Evolutionary conservation across 2,113 vertebrate genomes (phyloP), one percentile per base, ranked within the genome.

Genomic region (Microtus ochrogaster): DNA sequence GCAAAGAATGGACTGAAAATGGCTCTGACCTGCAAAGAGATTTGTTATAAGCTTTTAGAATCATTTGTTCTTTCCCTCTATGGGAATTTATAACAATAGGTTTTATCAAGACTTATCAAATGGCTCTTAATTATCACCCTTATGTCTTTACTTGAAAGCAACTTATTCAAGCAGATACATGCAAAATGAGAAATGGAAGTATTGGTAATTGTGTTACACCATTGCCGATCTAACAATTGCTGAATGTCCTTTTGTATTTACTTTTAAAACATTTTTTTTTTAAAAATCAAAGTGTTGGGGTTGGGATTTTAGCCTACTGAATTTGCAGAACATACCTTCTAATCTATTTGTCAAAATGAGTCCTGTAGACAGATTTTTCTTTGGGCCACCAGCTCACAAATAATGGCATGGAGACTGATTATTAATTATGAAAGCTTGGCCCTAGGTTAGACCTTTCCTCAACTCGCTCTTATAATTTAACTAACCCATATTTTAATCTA

Each of bases 101-200:
- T 79, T 94, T 68, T 90, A 86, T 65, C 83, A 95, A 94, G 86
- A 86, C 39, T 95, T 89, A 86, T 78, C 58, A 95, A 91, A 92
- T 65, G 79, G 78, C 70, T 97, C 58, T 94, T 95, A 97, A 90
- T 97, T 95, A 93, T 90, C 92, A 93, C 12, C 24, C 44, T 95
- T 90, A 70, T 12, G 77, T 28, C 94, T 89, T 95, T 83, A 95
- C 79, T 84, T 94, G 92, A 95, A 96, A 97, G 65, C 76, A 92
- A 77, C 41, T 92, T 95, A 79, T 79, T 96, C 70, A 96, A 79
- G 58, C n/a, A 95, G 73, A 91, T 89, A 47, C 21, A 58, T 47
- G 66, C 36, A 82, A 24, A 89, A 92, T 84, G 24, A 16, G 68
- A 84, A 91, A 79, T 81, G 47, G 66, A 91, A 92, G 74, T 88